These are phyloP conservation scores for Drosophila bocqueti DNA, from an alignment of 1,140 invertebrate genomes.

Conservation along the genomic window DNA sequence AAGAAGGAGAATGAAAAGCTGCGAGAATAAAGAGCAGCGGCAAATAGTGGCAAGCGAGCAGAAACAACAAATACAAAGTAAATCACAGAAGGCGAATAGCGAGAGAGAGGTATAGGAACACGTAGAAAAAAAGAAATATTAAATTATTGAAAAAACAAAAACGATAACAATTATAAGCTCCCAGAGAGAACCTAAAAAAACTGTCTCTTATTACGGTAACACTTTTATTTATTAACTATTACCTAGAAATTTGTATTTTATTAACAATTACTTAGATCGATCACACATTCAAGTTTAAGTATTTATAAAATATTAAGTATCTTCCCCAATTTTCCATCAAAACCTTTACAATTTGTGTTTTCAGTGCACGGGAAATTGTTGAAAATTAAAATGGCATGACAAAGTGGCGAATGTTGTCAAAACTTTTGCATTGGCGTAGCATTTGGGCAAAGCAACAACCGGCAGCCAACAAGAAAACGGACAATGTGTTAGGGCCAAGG, in stretches of 20 bases:
- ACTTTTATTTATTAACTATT: too few relatives aligned
- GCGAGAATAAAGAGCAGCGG: conserved; percentile 23
- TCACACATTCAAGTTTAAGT: neutral
- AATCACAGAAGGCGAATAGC: conserved; percentile 21
- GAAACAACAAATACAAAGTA: conserved; percentile 60
- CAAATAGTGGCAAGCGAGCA: conserved; percentile 5
- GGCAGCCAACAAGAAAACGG: conserved; percentile 13
- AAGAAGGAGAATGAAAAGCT: conserved; percentile 16
- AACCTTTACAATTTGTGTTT: neutral
- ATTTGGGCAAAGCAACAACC: conserved; percentile 15
- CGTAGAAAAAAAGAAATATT: neutral
- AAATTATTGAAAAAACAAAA: neutral
- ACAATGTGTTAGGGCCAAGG: conserved; percentile 28
- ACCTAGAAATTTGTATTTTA: too few relatives aligned
- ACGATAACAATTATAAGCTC: neutral
- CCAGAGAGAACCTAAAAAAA: neutral
- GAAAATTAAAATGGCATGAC: conserved; percentile 80
- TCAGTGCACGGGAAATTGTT: conserved; percentile 35
- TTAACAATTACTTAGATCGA: too few relatives aligned
- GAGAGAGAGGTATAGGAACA: neutral
- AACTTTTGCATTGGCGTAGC: conserved; percentile 62
- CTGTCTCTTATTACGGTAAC: too few relatives aligned
- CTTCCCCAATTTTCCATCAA: neutral
- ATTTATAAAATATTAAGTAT: neutral
- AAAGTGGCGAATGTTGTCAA: conserved; percentile 80